Base-by-base conservation (phyloP, 2,797 vertebrate genomes). In the Astyanax mexicanus region DNA sequence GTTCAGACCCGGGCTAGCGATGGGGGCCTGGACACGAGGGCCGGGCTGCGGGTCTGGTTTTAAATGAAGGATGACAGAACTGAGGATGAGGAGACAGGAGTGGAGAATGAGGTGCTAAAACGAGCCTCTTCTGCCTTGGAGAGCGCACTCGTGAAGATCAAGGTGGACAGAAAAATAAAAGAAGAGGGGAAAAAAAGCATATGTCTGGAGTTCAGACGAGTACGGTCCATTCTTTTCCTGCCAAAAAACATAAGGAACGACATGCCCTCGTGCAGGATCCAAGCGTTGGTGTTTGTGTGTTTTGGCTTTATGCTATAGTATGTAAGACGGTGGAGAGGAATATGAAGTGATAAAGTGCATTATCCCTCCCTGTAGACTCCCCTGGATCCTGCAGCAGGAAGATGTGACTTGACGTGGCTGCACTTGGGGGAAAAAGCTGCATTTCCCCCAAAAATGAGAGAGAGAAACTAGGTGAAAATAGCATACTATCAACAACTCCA, bases 51-150 rank as follows among this genome's bases (percentile, higher is more conserved):
- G 61, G 57, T 17, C 52, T 40, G 65, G 42, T 54, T 74, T 49
- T 75, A 77, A 74, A 83, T 82, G 80, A 77, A 58, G 61, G 73
- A 77, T 77, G 79, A 82, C 74, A 81, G 71, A 83, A 77, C 69
- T 72, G 47, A 83, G 67, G 67, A 79, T 78, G 77, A 82, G 52
- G 40, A 80, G 66, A 51, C 68, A 78, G 74, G 74, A 60, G 57
- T 32, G 38, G 55, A 65, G 49, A 68, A 81, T 83, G 79, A 69
- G 62, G 64, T 10, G 51, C 54, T 72, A 65, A 81, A 71, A 68
- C 23, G 60, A 75, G 72, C 45, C 49, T 75, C 66, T 75, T 54
- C 32, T 64, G 66, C 19, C 6, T 77, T 49, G 15, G 45, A 74
- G 42, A 54, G 58, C 51, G 57, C 25, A 61, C 62, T 72, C 74